phyloP scores from a whole-genome alignment of 2,888 invertebrate genomes.

The Zonitis immaculata region DNA sequence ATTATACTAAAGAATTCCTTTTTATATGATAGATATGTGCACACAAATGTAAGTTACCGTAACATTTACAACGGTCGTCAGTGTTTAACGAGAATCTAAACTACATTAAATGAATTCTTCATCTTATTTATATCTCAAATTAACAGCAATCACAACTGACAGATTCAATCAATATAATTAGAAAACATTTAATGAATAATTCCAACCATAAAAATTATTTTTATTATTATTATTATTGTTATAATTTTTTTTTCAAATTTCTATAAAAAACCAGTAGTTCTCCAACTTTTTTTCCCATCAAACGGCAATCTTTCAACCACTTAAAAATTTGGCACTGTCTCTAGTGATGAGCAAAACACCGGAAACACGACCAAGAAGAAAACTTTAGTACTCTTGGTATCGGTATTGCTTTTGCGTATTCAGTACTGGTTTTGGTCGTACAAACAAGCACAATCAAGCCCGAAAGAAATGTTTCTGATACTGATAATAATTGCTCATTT shows the following conservation, averaged over 20 bases:
- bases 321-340: too few relatives aligned
- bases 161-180: conserved; percentile 19
- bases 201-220: conserved; percentile 9
- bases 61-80: conserved; percentile 39
- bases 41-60: conserved; percentile 36
- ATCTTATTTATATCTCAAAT: conserved; percentile 36
- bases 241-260: neutral
- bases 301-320: too few relatives aligned
- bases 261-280: too few relatives aligned
- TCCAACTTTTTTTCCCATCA: too few relatives aligned
- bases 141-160: conserved; percentile 32
- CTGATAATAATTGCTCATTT: too few relatives aligned
- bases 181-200: conserved; percentile 25
- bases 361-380: too few relatives aligned
- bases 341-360: too few relatives aligned
- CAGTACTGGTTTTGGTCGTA: too few relatives aligned
- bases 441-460: too few relatives aligned
- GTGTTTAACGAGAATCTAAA: conserved; percentile 35
- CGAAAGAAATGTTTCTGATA: too few relatives aligned
- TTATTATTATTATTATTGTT: neutral
- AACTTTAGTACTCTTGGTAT: too few relatives aligned
- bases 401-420: too few relatives aligned
- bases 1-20: conserved; percentile 27
- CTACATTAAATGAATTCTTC: conserved; percentile 31
- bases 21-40: conserved; percentile 36